Evolutionary conservation across 2,113 vertebrate species (phyloP).

Genomic region (Grammomys surdaster): DNA sequence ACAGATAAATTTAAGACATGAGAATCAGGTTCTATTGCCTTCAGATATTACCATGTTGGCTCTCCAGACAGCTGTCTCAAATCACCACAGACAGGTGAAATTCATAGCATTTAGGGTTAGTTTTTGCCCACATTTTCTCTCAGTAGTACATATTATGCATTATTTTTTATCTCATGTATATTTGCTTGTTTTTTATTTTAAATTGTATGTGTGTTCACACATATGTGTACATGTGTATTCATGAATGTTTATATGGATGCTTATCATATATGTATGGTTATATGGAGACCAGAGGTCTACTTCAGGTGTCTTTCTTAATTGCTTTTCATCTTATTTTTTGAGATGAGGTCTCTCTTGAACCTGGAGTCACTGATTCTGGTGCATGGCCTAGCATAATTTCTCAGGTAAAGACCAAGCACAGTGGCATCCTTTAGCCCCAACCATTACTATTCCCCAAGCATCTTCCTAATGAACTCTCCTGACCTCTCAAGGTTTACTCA

Average conservation of each 20-base stretch:
- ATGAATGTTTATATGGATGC: background rate
- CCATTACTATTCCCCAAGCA: background rate
- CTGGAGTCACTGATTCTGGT: background rate
- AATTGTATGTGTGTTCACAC: background rate
- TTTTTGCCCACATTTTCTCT: background rate
- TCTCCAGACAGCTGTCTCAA: fast-evolving
- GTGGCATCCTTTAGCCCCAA: background rate
- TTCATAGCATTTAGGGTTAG: background rate
- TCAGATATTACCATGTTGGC: fast-evolving
- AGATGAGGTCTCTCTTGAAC: background rate
- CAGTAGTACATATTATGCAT: background rate
- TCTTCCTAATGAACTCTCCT: background rate
- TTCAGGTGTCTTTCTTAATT: background rate
- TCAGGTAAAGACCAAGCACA: background rate
- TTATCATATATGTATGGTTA: background rate
- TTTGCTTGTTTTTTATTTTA: background rate
- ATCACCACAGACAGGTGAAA: background rate
- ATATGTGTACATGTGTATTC: background rate
- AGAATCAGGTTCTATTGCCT: fast-evolving
- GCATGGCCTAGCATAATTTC: too few species aligned
- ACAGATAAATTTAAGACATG: background rate
- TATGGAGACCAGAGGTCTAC: background rate
- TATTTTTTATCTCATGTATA: background rate
- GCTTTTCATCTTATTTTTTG: background rate
- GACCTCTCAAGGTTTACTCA: background rate